Conservation (phyloP, 2,797 vertebrate genomes). For the Sebastes reedi region DNA sequence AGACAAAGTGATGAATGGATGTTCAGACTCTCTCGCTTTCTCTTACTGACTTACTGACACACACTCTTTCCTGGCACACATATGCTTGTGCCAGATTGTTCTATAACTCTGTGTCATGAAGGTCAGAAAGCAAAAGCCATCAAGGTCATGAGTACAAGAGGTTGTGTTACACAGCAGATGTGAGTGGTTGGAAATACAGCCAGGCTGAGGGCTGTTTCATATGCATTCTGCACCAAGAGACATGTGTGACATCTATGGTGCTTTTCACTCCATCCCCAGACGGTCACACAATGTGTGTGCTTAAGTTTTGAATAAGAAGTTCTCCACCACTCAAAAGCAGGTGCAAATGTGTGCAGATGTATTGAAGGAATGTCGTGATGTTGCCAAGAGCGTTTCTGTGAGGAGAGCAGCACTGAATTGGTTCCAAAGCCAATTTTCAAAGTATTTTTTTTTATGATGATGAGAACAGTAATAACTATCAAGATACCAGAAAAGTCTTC, state of each 20-base stretch:
- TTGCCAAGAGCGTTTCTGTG: neutral
- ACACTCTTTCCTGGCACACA: neutral
- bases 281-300: neutral
- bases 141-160: neutral
- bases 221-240: neutral
- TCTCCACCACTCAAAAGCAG: neutral
- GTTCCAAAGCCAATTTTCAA: neutral
- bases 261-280: neutral
- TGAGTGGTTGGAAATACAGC: neutral
- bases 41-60: neutral
- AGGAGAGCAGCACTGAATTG: neutral
- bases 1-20: conserved; percentile 17
- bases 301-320: neutral
- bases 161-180: conserved; percentile 17
- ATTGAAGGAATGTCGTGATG: neutral
- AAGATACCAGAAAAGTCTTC: neutral
- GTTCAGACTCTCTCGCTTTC: neutral
- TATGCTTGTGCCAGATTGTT: conserved; percentile 1
- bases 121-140: conserved; percentile 23
- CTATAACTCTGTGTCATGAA: conserved; percentile 17
- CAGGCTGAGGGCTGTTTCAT: neutral
- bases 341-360: neutral
- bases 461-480: neutral
- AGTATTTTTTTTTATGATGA: neutral
- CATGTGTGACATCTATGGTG: neutral